Conservation (phyloP, 2,888 invertebrate species). For the Drosophila rubida region DNA sequence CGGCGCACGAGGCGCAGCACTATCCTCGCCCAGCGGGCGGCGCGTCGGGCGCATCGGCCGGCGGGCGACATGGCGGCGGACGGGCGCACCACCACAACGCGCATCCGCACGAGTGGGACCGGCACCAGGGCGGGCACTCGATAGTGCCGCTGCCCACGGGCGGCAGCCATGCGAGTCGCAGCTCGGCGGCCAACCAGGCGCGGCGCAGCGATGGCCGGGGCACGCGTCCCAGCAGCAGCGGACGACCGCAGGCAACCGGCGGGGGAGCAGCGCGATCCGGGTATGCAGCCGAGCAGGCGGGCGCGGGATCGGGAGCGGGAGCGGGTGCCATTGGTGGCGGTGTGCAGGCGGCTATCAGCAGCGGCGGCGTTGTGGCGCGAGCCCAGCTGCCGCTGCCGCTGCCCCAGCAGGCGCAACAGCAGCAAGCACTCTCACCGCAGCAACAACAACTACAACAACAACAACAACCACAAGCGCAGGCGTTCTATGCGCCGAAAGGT, state of each 20-base stretch:
- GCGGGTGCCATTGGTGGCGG: slow-evolving; percentile 73
- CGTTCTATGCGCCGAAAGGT: slow-evolving; percentile 91
- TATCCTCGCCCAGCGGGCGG: slow-evolving; percentile 68
- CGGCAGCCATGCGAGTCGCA: slow-evolving; percentile 83
- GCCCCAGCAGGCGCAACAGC: slow-evolving; percentile 73
- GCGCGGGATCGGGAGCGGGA: slow-evolving; percentile 42
- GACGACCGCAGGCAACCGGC: slow-evolving; percentile 62
- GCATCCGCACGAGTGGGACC: slow-evolving; percentile 84
- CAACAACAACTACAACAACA: slow-evolving; percentile 30
- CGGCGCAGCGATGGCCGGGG: slow-evolving; percentile 86
- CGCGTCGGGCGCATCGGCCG: slow-evolving; percentile 23
- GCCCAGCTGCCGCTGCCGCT: slow-evolving; percentile 82
- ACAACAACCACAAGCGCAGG: slow-evolving; percentile 84
- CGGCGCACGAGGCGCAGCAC: slow-evolving; percentile 84
- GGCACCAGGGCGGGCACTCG: slow-evolving; percentile 81
- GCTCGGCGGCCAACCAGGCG: slow-evolving; percentile 84
- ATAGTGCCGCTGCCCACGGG: slow-evolving; percentile 81
- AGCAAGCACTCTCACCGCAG: slow-evolving; percentile 66
- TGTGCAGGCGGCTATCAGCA: slow-evolving; percentile 76
- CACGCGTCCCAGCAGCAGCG: slow-evolving; percentile 69
- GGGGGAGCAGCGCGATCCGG: slow-evolving; percentile 63
- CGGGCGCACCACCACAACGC: slow-evolving; percentile 72
- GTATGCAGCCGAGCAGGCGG: slow-evolving; percentile 75
- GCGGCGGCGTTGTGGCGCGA: slow-evolving; percentile 77
- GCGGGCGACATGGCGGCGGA: slow-evolving; percentile 48